Conservation (phyloP, 1,140 invertebrate species). For the Dufourea novaeangliae region DNA sequence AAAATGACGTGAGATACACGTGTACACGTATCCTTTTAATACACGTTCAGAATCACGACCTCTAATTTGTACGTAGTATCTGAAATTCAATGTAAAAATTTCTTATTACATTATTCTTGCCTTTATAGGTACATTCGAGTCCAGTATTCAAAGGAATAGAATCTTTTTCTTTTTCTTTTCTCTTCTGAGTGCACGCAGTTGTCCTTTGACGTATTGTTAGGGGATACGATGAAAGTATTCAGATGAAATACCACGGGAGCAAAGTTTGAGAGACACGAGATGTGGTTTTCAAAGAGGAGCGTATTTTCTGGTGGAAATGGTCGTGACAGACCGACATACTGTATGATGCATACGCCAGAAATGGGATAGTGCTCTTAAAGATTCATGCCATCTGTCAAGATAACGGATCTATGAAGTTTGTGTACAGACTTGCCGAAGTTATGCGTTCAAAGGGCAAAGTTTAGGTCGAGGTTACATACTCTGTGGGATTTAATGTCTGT, state of each 20-base stretch:
- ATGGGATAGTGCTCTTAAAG: background rate
- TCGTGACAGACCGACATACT: constrained; percentile 9
- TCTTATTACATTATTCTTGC: background rate
- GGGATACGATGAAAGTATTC: background rate
- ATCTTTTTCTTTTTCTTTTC: background rate
- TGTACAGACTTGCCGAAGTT: background rate
- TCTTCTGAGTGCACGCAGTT: background rate
- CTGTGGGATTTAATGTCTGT: background rate
- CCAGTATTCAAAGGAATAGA: background rate
- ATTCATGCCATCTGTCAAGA: background rate
- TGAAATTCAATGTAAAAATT: too few species aligned
- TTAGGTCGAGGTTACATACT: background rate
- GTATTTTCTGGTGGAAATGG: constrained; percentile 7
- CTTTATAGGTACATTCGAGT: background rate
- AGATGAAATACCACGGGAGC: background rate
- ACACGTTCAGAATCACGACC: too few species aligned
- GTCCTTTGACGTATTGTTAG: background rate
- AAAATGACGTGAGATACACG: too few species aligned
- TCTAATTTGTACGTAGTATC: too few species aligned
- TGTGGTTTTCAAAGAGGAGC: background rate
- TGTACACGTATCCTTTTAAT: too few species aligned
- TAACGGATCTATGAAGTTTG: constrained; percentile 4
- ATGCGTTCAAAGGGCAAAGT: background rate
- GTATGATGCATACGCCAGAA: background rate
- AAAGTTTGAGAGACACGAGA: background rate